Evolutionary conservation across 2,797 vertebrate species (phyloP).

Genomic region (Cyclura pinguis): DNA sequence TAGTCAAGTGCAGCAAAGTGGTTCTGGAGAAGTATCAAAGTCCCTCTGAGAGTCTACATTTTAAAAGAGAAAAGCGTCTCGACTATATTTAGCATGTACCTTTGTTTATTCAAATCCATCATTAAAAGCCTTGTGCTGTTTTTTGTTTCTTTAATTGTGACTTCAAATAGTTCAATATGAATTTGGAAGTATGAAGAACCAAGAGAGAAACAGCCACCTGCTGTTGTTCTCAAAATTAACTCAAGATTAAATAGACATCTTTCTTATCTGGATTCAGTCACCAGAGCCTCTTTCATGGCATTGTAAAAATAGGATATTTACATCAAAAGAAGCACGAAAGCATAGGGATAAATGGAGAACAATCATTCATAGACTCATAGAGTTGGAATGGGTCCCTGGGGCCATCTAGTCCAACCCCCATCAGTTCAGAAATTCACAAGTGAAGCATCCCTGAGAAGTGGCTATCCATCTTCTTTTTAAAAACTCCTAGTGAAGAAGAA

Average conservation of each 20-base stretch:
- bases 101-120: neutral
- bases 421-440: too few species aligned
- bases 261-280: neutral
- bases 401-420: too few species aligned
- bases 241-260: neutral
- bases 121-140: neutral
- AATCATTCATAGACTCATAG: neutral
- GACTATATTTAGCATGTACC: neutral
- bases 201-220: neutral
- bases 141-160: conserved; percentile 26
- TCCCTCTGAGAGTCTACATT: neutral
- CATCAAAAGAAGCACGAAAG: neutral
- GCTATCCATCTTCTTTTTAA: too few species aligned
- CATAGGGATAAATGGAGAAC: neutral
- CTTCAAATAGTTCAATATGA: neutral
- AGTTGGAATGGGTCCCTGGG: too few species aligned
- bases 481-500: too few species aligned
- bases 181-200: neutral
- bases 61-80: neutral
- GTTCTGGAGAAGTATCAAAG: conserved; percentile 6
- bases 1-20: neutral
- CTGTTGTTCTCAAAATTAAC: conserved; percentile 2
- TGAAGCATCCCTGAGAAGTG: too few species aligned
- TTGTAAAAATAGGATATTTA: neutral
- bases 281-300: neutral